Evolutionary conservation across 2,888 invertebrate species (phyloP).

Genomic region (Mimumesa dahlbomi): DNA sequence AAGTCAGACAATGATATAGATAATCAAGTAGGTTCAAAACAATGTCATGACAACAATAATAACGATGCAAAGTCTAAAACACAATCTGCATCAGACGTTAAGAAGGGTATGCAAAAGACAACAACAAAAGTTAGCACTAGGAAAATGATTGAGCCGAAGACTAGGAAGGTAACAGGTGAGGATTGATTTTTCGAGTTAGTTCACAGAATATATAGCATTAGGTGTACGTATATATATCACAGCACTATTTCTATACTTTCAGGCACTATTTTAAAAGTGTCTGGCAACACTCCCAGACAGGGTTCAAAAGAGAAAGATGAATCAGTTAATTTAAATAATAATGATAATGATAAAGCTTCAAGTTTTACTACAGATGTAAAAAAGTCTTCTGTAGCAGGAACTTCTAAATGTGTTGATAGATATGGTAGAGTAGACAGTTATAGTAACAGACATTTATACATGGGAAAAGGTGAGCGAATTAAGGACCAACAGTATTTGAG

Average conservation of each 20-base stretch:
- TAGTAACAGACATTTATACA: constrained; percentile 50
- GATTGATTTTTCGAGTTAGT: too few species aligned
- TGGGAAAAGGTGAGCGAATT: constrained; percentile 59
- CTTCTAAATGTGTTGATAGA: constrained; percentile 49
- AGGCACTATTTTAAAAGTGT: constrained; percentile 33
- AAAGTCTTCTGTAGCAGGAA: constrained; percentile 7
- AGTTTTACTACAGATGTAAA: constrained; percentile 16
- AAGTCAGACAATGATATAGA: constrained; percentile 18
- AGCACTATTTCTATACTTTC: constrained; percentile 2
- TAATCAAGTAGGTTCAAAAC: constrained; percentile 17
- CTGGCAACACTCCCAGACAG: constrained; percentile 22
- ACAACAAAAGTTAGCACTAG: constrained; percentile 20
- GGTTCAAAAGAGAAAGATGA: constrained; percentile 36
- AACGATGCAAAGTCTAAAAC: constrained; percentile 44
- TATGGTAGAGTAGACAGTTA: constrained; percentile 53
- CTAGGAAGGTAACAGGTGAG: constrained; percentile 31
- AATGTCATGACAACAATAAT: constrained; percentile 50
- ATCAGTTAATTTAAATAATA: constrained; percentile 14
- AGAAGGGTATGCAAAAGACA: constrained; percentile 21
- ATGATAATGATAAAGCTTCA: constrained; percentile 19
- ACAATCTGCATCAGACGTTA: constrained; percentile 16
- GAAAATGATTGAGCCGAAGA: constrained; percentile 23
- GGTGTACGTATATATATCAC: too few species aligned
- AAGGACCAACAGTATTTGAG: constrained; percentile 61
- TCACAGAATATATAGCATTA: too few species aligned